These are phyloP conservation scores for Molossus molossus DNA, from an alignment of 2,797 vertebrate species.

Conservation along the genomic window DNA sequence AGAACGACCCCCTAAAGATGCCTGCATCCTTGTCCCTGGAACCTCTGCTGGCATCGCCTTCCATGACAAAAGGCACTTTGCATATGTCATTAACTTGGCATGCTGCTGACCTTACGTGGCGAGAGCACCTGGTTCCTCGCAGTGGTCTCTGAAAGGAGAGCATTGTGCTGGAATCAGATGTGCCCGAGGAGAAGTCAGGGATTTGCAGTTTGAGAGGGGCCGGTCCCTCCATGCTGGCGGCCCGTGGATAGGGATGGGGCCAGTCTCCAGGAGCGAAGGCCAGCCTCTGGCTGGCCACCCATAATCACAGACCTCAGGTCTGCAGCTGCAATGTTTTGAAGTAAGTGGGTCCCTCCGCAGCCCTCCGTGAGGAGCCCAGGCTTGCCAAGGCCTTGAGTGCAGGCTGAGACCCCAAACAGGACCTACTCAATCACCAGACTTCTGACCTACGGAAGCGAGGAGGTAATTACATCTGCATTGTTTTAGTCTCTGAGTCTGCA, in stretches of 20 bases:
- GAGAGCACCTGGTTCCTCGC: not conserved
- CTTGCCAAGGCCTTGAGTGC: not conserved
- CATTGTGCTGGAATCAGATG: not conserved
- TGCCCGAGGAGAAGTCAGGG: not conserved
- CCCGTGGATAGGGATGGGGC: fast-evolving
- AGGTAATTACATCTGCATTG: not conserved
- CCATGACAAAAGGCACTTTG: not conserved
- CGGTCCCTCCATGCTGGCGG: fast-evolving
- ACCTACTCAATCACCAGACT: not conserved
- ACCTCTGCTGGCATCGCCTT: not conserved
- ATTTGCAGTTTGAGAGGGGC: not conserved
- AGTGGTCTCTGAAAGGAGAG: not conserved
- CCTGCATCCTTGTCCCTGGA: not conserved
- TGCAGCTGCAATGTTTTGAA: too few species aligned
- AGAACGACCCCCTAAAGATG: not conserved
- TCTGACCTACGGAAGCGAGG: not conserved
- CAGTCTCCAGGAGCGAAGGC: not conserved
- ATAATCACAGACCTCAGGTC: too few species aligned
- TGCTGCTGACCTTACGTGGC: not conserved
- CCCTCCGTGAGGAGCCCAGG: fast-evolving
- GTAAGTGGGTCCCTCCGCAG: fast-evolving
- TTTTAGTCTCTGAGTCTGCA: not conserved
- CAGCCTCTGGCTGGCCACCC: too few species aligned
- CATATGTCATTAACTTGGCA: not conserved
- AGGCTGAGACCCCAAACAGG: not conserved